Conservation (phyloP, 2,113 vertebrate genomes). For the Alouatta palliata region DNA sequence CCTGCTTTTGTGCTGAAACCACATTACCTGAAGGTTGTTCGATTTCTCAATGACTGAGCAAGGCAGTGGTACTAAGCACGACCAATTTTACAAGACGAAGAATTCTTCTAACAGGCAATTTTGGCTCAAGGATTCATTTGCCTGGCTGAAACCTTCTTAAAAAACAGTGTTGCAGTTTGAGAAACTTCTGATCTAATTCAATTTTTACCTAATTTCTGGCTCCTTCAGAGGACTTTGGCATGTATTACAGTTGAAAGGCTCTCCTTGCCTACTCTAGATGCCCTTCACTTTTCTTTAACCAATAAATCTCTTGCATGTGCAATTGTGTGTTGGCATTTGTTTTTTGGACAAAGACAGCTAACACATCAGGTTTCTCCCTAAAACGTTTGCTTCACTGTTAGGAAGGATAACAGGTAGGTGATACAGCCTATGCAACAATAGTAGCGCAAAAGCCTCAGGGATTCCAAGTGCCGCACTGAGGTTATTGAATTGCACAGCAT, state of each 20-base stretch:
- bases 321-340: not conserved
- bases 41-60: not conserved
- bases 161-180: not conserved
- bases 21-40: not conserved
- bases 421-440: not conserved
- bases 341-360: not conserved
- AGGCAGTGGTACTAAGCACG: not conserved
- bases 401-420: not conserved
- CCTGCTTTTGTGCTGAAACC: not conserved
- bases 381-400: not conserved
- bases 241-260: not conserved
- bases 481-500: not conserved
- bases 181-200: not conserved
- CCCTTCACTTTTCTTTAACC: not conserved
- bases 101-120: not conserved
- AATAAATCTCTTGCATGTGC: not conserved
- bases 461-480: not conserved
- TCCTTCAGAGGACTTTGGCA: not conserved
- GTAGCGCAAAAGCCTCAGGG: not conserved
- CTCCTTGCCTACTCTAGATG: not conserved
- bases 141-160: not conserved
- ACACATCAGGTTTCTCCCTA: not conserved
- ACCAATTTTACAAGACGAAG: not conserved
- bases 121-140: not conserved
- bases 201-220: not conserved